These are phyloP conservation scores for Yasuhikotakia modesta DNA, from an alignment of 2,797 vertebrate species.

Conservation along the genomic window DNA sequence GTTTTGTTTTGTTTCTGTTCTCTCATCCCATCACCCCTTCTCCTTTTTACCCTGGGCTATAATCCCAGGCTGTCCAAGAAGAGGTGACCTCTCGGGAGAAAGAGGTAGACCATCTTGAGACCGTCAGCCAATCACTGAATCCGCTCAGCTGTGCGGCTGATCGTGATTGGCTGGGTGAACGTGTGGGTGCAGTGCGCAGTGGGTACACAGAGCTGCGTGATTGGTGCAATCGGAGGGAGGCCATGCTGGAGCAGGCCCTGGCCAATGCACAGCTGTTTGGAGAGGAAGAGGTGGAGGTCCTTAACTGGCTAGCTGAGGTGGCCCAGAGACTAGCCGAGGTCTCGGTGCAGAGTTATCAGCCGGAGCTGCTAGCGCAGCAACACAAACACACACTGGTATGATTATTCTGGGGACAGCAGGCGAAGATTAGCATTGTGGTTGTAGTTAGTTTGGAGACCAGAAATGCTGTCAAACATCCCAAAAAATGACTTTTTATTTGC, in stretches of 20 bases:
- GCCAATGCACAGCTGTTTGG: slow-evolving; percentile 94
- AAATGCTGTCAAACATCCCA: background rate
- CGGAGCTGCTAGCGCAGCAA: slow-evolving; percentile 87
- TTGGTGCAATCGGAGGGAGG: slow-evolving; percentile 82
- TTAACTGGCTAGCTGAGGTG: slow-evolving; percentile 98
- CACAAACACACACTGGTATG: slow-evolving; percentile 80
- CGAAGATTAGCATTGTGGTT: background rate
- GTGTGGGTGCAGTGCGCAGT: slow-evolving; percentile 79
- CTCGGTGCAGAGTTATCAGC: slow-evolving; percentile 88
- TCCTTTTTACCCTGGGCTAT: slow-evolving; percentile 51
- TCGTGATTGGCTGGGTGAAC: slow-evolving; percentile 83
- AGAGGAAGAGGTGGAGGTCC: slow-evolving; percentile 98
- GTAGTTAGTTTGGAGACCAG: background rate
- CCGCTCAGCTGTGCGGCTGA: slow-evolving; percentile 86
- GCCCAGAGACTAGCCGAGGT: slow-evolving; percentile 91
- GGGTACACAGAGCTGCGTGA: slow-evolving; percentile 84
- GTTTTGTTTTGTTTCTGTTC: slow-evolving; percentile 58
- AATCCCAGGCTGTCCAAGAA: slow-evolving; percentile 88
- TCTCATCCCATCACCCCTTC: slow-evolving; percentile 33
- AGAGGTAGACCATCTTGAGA: slow-evolving; percentile 81
- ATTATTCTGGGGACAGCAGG: background rate
- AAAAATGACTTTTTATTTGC: background rate
- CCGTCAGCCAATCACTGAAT: slow-evolving; percentile 83
- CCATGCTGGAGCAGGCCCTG: slow-evolving; percentile 90
- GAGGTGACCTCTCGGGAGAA: slow-evolving; percentile 80